Percentiles rank a stretch among this genome's conserved stretches.
Conservation (phyloP, 1,140 invertebrate species). For the Branchinecta lynchi region DNA sequence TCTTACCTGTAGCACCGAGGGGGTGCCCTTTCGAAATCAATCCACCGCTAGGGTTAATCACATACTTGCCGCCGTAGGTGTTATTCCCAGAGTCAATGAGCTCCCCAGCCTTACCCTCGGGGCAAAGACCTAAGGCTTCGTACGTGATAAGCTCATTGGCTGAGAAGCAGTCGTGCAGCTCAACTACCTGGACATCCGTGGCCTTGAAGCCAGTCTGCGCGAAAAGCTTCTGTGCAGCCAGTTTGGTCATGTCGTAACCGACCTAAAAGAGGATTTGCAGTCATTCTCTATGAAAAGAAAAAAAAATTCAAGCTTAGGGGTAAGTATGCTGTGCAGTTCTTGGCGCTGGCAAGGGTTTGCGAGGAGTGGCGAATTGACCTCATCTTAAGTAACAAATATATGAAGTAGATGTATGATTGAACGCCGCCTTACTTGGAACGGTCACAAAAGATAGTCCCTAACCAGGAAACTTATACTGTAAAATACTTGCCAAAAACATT, state of each 20-base stretch:
- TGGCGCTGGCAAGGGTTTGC: too few relatives aligned
- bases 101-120: slow-evolving; percentile 72
- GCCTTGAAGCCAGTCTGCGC: slow-evolving; percentile 56
- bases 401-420: background rate
- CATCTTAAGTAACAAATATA: background rate
- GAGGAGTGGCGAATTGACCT: too few relatives aligned
- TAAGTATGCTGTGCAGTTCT: too few relatives aligned
- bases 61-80: slow-evolving; percentile 93
- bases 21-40: slow-evolving; percentile 98
- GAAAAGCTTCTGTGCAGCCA: slow-evolving; percentile 64
- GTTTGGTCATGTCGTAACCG: slow-evolving; percentile 87
- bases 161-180: slow-evolving; percentile 98
- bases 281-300: too few relatives aligned
- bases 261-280: slow-evolving; percentile 38
- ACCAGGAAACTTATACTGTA: too few relatives aligned
- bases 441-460: too few relatives aligned
- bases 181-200: slow-evolving; percentile 81
- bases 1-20: slow-evolving; percentile 75
- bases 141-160: slow-evolving; percentile 96
- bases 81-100: slow-evolving; percentile 87
- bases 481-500: too few relatives aligned
- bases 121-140: slow-evolving; percentile 86
- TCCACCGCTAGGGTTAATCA: slow-evolving; percentile 94
- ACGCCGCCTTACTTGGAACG: too few relatives aligned
- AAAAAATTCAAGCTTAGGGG: too few relatives aligned